These are phyloP conservation scores for Danaus chrysippus DNA, from an alignment of 2,888 invertebrate genomes.

Conservation along the genomic window DNA sequence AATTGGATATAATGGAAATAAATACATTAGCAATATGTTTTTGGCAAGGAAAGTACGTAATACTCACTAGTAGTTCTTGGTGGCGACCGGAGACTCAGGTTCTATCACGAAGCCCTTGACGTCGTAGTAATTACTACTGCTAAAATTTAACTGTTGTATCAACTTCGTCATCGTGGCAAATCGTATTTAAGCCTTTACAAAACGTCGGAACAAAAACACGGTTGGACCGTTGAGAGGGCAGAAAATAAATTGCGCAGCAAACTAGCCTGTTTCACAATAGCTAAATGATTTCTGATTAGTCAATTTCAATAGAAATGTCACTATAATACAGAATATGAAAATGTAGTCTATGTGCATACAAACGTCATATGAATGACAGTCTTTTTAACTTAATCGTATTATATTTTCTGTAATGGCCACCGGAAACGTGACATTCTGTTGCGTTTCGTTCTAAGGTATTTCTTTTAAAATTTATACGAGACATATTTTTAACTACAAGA, in stretches of 20 bases:
- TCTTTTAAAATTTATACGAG: too few species aligned
- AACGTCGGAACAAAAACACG: conserved; percentile 64
- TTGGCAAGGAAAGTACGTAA: neutral
- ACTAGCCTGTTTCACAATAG: conserved; percentile 45
- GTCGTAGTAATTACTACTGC: conserved; percentile 74
- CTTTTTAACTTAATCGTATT: conserved; percentile 52
- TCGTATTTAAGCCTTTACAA: conserved; percentile 71
- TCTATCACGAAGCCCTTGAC: conserved; percentile 49
- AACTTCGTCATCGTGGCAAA: conserved; percentile 75
- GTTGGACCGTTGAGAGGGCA: conserved; percentile 54
- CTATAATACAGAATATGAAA: conserved; percentile 12
- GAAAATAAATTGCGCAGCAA: conserved; percentile 54
- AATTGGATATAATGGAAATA: too few species aligned
- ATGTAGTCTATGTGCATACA: conserved; percentile 19
- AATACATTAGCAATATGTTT: too few species aligned
- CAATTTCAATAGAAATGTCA: conserved; percentile 35
- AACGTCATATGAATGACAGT: conserved; percentile 30
- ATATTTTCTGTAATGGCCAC: conserved; percentile 61
- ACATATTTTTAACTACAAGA: too few species aligned
- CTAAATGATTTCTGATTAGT: conserved; percentile 28
- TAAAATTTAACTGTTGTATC: conserved; percentile 76
- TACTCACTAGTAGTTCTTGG: conserved; percentile 56
- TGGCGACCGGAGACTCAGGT: conserved; percentile 49
- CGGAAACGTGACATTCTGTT: conserved; percentile 60
- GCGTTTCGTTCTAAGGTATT: conserved; percentile 15